Base-by-base conservation (phyloP, 2,888 invertebrate species). In the Macrophya annulata region DNA sequence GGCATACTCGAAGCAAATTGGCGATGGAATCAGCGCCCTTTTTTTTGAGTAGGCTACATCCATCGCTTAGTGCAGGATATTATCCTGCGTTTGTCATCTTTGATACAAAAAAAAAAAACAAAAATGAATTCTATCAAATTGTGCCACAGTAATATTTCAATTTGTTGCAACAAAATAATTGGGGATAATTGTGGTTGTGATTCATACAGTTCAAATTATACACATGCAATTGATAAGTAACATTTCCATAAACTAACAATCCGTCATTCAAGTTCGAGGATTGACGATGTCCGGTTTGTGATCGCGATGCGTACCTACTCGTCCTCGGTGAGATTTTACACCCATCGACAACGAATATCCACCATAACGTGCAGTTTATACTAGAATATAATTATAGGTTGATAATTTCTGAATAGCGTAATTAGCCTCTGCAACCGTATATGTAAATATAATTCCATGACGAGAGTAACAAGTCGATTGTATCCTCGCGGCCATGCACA, bases 371-470 rank as follows among this genome's bases (percentile, higher is more conserved):
- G 51, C 21, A 77, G 31, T 21, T 48, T 17, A 48, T 31, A 77
- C 48, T n/a, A 25, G 37, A 51, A 15, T 51, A 81, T 93, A 93
- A 93, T 93, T 92, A 89, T 89, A 87, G 89, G 92, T 92, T 91
- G 91, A 92, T 90, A 91, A 90, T 90, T 89, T 88, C 89, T 92
- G 92, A 92, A 92, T 92, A 89, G 90, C 91, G 88, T 90, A 91
- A 92, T 92, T 91, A 92, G 89, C 87, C 88, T 43, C 40, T 25
- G 55, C 86, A 87, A 87, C 86, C 79, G 59, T 59, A 25, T 48
- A 17, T 40, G 43, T 59, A 62, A 86, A 87, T 84, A 85, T 48
- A 84, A 85, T 83, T 84, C 86, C 85, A 86, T 85, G 85, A 81
- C 59, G 40, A 84, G 84, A 86, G 86, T 85, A 86, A 84, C 87